Base-by-base conservation (phyloP, 2,888 invertebrate species). In the Hirudinaria manillensis region DNA sequence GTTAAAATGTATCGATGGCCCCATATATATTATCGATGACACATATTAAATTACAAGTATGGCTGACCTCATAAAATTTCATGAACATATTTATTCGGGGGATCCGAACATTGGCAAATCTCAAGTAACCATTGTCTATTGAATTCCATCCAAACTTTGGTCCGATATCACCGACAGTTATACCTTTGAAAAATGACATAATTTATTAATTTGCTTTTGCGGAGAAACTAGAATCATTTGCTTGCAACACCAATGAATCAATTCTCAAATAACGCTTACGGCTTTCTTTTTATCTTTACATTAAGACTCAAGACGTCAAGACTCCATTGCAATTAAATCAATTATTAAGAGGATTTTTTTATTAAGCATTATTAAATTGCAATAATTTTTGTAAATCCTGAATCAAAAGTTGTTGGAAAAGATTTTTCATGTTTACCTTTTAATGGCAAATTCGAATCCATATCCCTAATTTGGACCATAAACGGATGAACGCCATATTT, bases 161-260 rank as follows among this genome's bases (percentile, higher is more conserved):
- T 0, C 97, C 97, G 81, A 97, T 96, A 87, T 97, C 96, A 10
- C 97, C 97, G 72, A 96, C 89, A 84, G 91, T 91, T 79, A 97
- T 91, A 16, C 45, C 45, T 72, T 90, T 89, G 76, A 53, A 80
- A 96, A 45, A 27, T 32, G 53, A n/a, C 0, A 3, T 24, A 7
- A 38, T 4, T 38, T 21, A 38, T n/a, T 45, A n/a, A 13, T 13
- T n/a, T 34, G 10, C 27, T 29, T 27, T 24, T 10, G 16, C 29
- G 21, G 13, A 32, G 36, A 36, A 65, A 13, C 13, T 3, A 65
- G 65, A 65, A 29, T 29, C 13, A 65, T 65, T 27, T 65, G 4
- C 27, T 1, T 19, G 21, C 21, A 65, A 7, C 16, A 19, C 13
- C 16, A 3, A 19, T 29, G 7, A 1, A 13, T 4, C 21, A 65